Evolutionary conservation across 2,113 vertebrate genomes (phyloP).

Genomic region (Esox niger): DNA sequence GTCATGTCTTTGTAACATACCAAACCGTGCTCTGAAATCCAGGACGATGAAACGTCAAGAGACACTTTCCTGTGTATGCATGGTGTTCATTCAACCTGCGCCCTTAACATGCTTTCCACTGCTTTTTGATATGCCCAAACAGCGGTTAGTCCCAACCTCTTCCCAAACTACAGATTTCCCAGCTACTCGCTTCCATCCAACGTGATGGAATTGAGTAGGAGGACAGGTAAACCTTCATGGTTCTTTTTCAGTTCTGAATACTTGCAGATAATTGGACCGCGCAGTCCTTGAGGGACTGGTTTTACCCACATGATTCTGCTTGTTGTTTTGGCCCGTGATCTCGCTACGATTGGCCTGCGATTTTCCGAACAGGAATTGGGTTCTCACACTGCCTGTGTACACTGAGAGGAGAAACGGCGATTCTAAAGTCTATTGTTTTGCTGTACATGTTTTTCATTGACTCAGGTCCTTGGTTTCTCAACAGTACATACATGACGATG

Average conservation of each 20-base stretch:
- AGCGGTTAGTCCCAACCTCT: constrained; percentile 41
- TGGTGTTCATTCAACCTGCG: constrained; percentile 47
- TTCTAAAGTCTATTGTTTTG: not conserved
- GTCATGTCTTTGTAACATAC: constrained; percentile 41
- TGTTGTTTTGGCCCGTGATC: not conserved
- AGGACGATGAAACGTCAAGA: constrained; percentile 10
- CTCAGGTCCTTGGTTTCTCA: not conserved
- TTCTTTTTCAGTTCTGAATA: not conserved
- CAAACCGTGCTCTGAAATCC: constrained; percentile 30
- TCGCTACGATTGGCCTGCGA: no score
- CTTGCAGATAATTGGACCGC: not conserved
- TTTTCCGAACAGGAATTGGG: no score
- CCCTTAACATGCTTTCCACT: constrained; percentile 58
- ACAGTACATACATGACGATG: not conserved
- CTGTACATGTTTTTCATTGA: not conserved
- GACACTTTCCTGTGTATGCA: constrained; percentile 43
- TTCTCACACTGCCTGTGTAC: no score
- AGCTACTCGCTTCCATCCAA: constrained; percentile 41
- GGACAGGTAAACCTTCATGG: not conserved
- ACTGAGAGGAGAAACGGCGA: no score
- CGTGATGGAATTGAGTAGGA: constrained; percentile 12
- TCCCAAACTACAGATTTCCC: constrained; percentile 56
- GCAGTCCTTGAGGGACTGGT: not conserved
- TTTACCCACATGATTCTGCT: not conserved
- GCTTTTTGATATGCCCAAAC: constrained; percentile 56